phyloP scores from a whole-genome alignment of 2,797 vertebrate genomes.

The Ptychadena robeensis region DNA sequence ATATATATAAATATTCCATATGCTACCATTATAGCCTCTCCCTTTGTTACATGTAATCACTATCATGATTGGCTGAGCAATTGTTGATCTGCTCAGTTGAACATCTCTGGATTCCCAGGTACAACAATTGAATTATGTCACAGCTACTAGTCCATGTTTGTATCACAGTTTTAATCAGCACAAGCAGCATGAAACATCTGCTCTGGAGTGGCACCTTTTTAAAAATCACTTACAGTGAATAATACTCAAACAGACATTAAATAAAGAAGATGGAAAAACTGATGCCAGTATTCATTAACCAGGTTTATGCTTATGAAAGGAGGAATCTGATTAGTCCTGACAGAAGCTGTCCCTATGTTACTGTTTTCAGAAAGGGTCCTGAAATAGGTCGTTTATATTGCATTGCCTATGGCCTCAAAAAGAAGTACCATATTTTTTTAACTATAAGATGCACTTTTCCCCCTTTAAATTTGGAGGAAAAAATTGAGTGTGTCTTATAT shows the following conservation, averaged over 20 bases:
- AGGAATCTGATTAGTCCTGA: not conserved
- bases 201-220: not conserved
- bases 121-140: constrained; percentile 14
- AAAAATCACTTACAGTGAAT: not conserved
- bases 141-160: not conserved
- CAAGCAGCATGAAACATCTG: not conserved
- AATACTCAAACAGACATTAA: not conserved
- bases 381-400: not conserved
- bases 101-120: not conserved
- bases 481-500: too few relatives aligned
- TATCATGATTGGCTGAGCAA: not conserved
- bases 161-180: not conserved
- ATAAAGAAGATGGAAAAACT: not conserved
- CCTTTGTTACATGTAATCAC: not conserved
- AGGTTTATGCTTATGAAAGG: not conserved
- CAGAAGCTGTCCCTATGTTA: not conserved
- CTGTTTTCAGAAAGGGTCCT: not conserved
- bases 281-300: not conserved
- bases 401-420: not conserved
- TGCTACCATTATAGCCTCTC: not conserved
- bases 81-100: not conserved
- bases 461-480: too few relatives aligned
- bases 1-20: too few relatives aligned
- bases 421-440: too few relatives aligned
- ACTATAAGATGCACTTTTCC: too few relatives aligned